A percentile compares a stretch with the other conserved stretches of the same genome.
phyloP scores from a whole-genome alignment of 2,888 invertebrate species.

The Tenthredo mesomela region DNA sequence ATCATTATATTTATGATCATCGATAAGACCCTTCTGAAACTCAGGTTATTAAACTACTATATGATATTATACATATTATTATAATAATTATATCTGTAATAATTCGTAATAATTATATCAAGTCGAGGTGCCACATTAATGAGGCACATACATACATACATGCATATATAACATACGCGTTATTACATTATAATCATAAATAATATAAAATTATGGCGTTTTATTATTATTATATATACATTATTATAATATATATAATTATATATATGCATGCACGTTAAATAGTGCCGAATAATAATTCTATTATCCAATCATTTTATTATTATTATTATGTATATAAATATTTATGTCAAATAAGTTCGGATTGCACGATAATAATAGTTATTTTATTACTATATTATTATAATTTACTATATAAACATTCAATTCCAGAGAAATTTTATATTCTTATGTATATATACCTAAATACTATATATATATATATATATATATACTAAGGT shows the following conservation, averaged over 20 bases:
- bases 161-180: not conserved
- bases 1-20: not conserved
- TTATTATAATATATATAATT: too few relatives aligned
- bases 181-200: not conserved
- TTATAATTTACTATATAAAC: too few relatives aligned
- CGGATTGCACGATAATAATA: not conserved
- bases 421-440: not conserved
- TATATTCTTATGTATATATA: not conserved
- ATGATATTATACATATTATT: constrained; percentile 15
- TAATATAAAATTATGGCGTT: not conserved
- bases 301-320: not conserved
- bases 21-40: constrained; percentile 43
- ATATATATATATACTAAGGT: too few relatives aligned
- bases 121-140: not conserved
- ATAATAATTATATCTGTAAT: not conserved
- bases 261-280: constrained; percentile 12
- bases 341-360: not conserved
- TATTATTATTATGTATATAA: too few relatives aligned
- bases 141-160: constrained; percentile 14
- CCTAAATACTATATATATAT: too few relatives aligned
- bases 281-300: constrained; percentile 15
- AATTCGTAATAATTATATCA: constrained; percentile 3
- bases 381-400: not conserved
- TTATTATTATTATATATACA: not conserved
- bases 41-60: constrained; percentile 50